phyloP scores from a whole-genome alignment of 2,888 invertebrate genomes.

The Onchidella celtica region DNA sequence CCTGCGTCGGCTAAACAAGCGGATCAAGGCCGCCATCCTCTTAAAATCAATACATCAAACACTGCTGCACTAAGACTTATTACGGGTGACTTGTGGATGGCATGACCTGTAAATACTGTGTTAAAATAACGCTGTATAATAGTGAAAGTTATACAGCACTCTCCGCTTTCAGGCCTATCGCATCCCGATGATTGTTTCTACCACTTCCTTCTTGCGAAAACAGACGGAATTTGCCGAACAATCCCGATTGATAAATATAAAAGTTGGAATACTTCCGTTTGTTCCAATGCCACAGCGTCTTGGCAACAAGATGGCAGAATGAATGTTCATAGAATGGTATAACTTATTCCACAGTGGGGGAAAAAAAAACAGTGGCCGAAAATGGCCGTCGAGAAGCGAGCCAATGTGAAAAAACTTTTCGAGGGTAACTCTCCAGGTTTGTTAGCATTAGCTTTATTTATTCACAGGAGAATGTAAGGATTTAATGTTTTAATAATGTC shows the following conservation, averaged over 20 bases:
- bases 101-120: no score
- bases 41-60: slow-evolving; percentile 1
- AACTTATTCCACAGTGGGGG: background rate
- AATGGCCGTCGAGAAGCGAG: slow-evolving; percentile 52
- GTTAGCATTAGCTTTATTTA: background rate
- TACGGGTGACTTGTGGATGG: no score
- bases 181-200: background rate
- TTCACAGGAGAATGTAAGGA: background rate
- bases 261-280: slow-evolving; percentile 1
- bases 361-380: background rate
- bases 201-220: slow-evolving; percentile 46
- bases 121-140: no score
- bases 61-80: background rate
- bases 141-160: background rate
- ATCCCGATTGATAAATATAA: background rate
- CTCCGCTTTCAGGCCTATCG: background rate
- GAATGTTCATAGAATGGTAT: no score
- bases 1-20: slow-evolving; percentile 79
- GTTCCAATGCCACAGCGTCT: slow-evolving; percentile 7
- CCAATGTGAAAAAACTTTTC: slow-evolving; percentile 54
- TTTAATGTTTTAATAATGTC: no score
- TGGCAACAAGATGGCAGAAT: slow-evolving; percentile 54
- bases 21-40: slow-evolving; percentile 76
- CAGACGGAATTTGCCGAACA: slow-evolving; percentile 29
- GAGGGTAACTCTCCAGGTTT: slow-evolving; percentile 65